Conservation (phyloP, 2,113 vertebrate species). For the Camelus dromedarius region DNA sequence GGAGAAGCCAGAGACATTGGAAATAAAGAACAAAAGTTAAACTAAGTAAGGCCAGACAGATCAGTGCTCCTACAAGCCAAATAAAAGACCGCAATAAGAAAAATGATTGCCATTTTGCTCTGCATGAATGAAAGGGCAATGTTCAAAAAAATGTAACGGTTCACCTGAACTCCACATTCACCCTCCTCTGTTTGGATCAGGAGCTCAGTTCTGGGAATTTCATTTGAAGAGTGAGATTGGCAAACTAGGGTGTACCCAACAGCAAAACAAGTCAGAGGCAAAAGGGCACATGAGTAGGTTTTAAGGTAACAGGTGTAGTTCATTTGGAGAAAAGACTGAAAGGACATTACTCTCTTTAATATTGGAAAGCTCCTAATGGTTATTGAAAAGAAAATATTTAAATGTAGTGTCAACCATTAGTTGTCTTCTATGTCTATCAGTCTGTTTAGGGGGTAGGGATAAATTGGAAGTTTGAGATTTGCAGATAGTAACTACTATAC, state of each 20-base stretch:
- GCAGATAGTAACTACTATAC: not conserved
- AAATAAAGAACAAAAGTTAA: not conserved
- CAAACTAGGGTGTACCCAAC: not conserved
- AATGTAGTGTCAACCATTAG: not conserved
- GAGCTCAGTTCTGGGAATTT: not conserved
- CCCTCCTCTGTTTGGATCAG: not conserved
- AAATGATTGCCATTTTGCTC: not conserved
- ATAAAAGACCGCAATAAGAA: not conserved
- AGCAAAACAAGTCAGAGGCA: not conserved
- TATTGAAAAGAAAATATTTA: slow-evolving; percentile 30
- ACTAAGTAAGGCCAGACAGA: not conserved
- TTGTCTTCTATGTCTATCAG: too few species aligned
- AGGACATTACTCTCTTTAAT: not conserved
- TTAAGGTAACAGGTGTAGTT: not conserved
- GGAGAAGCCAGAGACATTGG: not conserved
- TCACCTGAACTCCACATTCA: not conserved
- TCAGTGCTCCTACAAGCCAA: not conserved
- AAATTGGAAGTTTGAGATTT: not conserved
- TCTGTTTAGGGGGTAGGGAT: too few species aligned
- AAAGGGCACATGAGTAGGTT: not conserved
- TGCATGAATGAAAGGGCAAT: not conserved
- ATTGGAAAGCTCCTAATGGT: not conserved
- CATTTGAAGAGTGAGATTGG: not conserved
- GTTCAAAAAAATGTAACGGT: not conserved
- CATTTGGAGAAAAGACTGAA: not conserved